These are phyloP conservation scores for Apamea epomidion DNA, from an alignment of 2,888 invertebrate genomes.

Conservation along the genomic window DNA sequence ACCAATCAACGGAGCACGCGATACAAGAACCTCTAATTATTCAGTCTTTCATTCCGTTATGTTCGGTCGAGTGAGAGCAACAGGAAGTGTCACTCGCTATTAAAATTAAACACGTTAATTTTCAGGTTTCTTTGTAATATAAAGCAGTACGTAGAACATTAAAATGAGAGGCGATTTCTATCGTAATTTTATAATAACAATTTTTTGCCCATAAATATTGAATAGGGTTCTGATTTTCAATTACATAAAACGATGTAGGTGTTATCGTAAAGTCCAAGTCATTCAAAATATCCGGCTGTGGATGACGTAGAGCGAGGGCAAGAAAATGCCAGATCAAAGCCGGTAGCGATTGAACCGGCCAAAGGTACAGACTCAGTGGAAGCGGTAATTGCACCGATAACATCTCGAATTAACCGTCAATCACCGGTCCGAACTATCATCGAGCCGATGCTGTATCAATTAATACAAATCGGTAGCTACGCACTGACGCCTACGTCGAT, in stretches of 20 bases:
- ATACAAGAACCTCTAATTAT: constrained; percentile 76
- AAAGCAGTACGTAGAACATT: constrained; percentile 30
- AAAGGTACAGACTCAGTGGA: constrained; percentile 59
- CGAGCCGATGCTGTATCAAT: constrained; percentile 85
- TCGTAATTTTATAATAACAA: not conserved
- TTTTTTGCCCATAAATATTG: not conserved
- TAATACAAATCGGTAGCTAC: constrained; percentile 88
- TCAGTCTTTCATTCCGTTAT: constrained; percentile 75
- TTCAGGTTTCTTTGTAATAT: constrained; percentile 22
- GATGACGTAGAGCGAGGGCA: constrained; percentile 8
- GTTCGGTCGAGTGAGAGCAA: constrained; percentile 62
- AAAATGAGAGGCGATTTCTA: constrained; percentile 12
- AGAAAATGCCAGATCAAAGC: constrained; percentile 39
- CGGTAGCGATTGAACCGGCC: constrained; percentile 41
- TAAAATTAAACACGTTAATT: constrained; percentile 51
- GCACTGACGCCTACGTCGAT: constrained; percentile 81
- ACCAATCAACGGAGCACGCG: constrained; percentile 71
- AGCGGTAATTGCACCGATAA: constrained; percentile 87
- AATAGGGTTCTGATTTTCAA: not conserved
- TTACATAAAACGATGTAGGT: not conserved
- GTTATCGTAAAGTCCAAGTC: not conserved
- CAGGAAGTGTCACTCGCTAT: constrained; percentile 62
- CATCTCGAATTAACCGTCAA: constrained; percentile 89
- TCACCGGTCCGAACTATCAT: constrained; percentile 86
- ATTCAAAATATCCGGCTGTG: constrained; percentile 13